Base-by-base conservation (phyloP, 2,113 vertebrate genomes). In the Oncorhynchus clarkii region DNA sequence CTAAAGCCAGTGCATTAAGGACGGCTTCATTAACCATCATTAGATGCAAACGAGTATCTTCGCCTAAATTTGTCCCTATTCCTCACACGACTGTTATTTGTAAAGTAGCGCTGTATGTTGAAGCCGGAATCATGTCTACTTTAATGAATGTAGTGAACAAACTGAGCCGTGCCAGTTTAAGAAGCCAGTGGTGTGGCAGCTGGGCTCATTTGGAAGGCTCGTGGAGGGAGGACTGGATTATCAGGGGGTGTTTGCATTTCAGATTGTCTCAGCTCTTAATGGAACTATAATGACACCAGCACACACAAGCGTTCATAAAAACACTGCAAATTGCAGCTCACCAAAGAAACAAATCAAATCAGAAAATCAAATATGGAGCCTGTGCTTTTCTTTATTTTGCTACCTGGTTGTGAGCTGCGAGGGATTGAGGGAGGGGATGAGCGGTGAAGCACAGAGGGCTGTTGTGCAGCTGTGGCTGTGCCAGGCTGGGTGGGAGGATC, bases 401-500 rank as follows among this genome's bases (percentile, higher is more conserved):
- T 85, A 87, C 82, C 88, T 89, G 86, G 39, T 67, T 81, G 78
- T 68, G 8, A 70, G 73, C 14, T 45, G 34, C 13, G 62, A 57
- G 39, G 4, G 13, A 39, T 27, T 1, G 29, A 6, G 16, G 31
- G 62, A 31, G 57, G 14, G 26, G 31, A 59, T 7, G 68, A n/a
- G 76, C 80, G 70, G 27, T 75, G 76, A 66, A 65, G 72, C 80
- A 88, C 80, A 89, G 79, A 88, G 92, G 77, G 91, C 86, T 85
- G 92, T 91, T 94, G 91, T 90, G 92, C 93, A 92, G 92, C 93
- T 91, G 92, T 87, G 88, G 88, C 91, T 90, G 89, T 94, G 94
- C 94, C 94, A 94, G 93, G 89, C 92, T 78, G 82, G 92, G 91
- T 91, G 84, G 91, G 89, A 85, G 94, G 94, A 96, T 97, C 95